Base-by-base conservation (phyloP, 2,888 invertebrate species). In the Aleiodes alternator region DNA sequence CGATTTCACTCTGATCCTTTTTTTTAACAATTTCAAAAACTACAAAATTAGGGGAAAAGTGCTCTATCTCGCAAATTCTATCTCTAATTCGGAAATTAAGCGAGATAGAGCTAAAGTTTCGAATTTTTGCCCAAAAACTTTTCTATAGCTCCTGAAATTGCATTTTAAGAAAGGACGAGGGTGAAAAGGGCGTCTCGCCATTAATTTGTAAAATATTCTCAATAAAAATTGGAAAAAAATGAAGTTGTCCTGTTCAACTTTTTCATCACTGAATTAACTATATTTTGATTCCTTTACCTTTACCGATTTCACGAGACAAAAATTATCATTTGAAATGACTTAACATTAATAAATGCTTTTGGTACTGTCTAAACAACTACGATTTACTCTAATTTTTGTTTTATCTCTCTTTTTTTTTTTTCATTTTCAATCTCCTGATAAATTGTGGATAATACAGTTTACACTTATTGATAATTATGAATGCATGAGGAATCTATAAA, bases 331-430 rank as follows among this genome's bases (percentile, higher is more conserved):
- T 64, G 61, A 74, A 64, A 66, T 76, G 75, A 78, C 72, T 74
- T 75, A 74, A 75, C 70, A 70, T 66, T 72, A 75, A 78, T 78
- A 80, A 79, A 80, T 80, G 78, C 80, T 76, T 75, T 80, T 78
- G 78, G 80, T 80, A 81, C 78, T 70, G 55, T 72, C 72, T 73
- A 75, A 70, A 74, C 61, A 75, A 70, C 64, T 61, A 43, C 64
- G 56, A 51, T 38, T 74, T 69, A 69, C 34, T 59, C 50, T 31
- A 48, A 57, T 51, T 34, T 8, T 66, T n/a, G n/a, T n/a, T n/a
- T n/a, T n/a, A n/a, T n/a, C n/a, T n/a, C n/a, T 50, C 34, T 6
- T 34, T 34, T 6, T 34, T 34, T 34, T 34, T 6, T 66, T 55
- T n/a, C n/a, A n/a, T n/a, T n/a, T 34, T 74, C 38, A 72, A 34